Conservation (phyloP, 2,113 vertebrate genomes). For the Aythya baeri region DNA sequence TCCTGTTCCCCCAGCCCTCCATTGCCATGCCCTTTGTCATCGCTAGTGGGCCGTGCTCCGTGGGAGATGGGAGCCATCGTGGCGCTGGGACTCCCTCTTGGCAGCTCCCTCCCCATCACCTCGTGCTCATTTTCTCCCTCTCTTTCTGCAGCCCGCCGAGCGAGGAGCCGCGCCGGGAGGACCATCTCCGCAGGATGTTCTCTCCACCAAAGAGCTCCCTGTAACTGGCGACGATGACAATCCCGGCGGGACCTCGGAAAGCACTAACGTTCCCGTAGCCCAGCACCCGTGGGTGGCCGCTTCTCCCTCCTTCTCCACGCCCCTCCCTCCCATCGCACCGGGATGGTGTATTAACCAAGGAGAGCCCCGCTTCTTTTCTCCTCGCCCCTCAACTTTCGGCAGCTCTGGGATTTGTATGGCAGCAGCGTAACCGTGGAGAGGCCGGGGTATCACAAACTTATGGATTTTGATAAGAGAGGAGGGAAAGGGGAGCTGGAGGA, state of each 20-base stretch:
- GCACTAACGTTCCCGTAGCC: conserved; percentile 64
- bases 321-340: conserved; percentile 7
- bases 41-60: no score
- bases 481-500: conserved; percentile 92
- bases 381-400: conserved; percentile 77
- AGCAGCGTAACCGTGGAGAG: conserved; percentile 98
- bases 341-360: conserved; percentile 72
- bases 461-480: conserved; percentile 99
- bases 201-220: conserved; percentile 32
- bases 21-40: fast-evolving
- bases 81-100: no score
- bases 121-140: not conserved
- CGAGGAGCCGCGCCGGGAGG: conserved; percentile 24
- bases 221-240: conserved; percentile 41
- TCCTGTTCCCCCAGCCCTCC: not conserved
- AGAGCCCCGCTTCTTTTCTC: conserved; percentile 39
- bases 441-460: conserved; percentile 99
- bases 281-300: conserved; percentile 21
- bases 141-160: conserved; percentile 51
- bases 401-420: conserved; percentile 90
- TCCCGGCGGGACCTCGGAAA: not conserved
- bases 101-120: not conserved
- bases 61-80: not conserved
- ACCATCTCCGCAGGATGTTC: conserved; percentile 67
- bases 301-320: conserved; percentile 21